phyloP scores from a whole-genome alignment of 2,113 vertebrate genomes.

The Blennius ocellaris region DNA sequence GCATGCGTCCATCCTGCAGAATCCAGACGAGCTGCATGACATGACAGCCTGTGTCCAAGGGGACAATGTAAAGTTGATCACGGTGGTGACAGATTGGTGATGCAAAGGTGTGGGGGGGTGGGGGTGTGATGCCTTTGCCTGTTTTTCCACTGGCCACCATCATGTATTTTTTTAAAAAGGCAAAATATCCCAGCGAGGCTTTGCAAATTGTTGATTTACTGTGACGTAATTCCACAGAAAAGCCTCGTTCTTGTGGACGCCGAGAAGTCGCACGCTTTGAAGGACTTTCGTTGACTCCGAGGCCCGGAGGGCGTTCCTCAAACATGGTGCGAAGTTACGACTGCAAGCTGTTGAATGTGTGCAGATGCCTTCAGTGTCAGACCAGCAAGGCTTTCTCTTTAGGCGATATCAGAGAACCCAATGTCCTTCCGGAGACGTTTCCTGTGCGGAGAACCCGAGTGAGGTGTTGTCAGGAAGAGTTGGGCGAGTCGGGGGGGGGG shows the following conservation, averaged over 20 bases:
- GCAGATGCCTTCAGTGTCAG: constrained; percentile 59
- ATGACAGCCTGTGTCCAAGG: constrained; percentile 59
- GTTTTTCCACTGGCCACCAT: constrained; percentile 30
- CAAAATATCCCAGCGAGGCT: constrained; percentile 13
- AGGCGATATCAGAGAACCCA: too few species aligned
- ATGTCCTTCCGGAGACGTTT: too few species aligned
- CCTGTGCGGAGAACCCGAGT: constrained; percentile 7
- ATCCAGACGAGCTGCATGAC: constrained; percentile 52
- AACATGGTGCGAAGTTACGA: constrained; percentile 53
- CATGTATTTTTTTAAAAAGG: constrained; percentile 1
- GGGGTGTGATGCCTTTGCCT: constrained; percentile 51
- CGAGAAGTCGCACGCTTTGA: constrained; percentile 49
- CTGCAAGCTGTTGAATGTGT: constrained; percentile 69
- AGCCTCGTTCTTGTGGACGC: constrained; percentile 66
- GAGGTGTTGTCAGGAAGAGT: constrained; percentile 1
- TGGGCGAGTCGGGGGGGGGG: neutral
- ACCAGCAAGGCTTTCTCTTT: too few species aligned
- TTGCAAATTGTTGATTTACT: constrained; percentile 54
- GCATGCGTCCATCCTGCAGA: constrained; percentile 26
- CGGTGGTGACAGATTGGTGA: constrained; percentile 67
- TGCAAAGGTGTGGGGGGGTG: too few species aligned
- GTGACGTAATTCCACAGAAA: too few species aligned
- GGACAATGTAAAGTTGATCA: constrained; percentile 77
- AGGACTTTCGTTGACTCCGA: constrained; percentile 40
- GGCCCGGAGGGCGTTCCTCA: constrained; percentile 36